Evolutionary conservation across 2,888 invertebrate species (phyloP), one percentile per base, ranked within the genome.

Genomic region (Mellilla xanthometata): DNA sequence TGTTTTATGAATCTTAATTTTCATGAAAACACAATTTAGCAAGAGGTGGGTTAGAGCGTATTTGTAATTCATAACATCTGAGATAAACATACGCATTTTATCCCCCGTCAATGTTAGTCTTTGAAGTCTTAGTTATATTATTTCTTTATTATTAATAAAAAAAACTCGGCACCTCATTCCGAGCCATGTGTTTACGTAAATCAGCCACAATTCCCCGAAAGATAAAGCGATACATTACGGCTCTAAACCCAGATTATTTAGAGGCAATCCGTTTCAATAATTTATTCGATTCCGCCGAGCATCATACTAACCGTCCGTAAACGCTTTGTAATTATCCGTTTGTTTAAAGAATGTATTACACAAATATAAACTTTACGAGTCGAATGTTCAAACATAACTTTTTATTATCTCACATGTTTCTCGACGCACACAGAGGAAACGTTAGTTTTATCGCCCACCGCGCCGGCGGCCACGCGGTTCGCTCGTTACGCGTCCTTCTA

Each of bases 291-390:
- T 60, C 65, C 64, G 62, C 63, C 65, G 62, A 69, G 67, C 71
- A 66, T 65, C 38, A 47, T 45, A 39, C 72, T 68, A 71, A 69
- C 77, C 76, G 68, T 68, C 75, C 65, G 78, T 84, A 81, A 82
- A 75, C 63, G 72, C 67, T 68, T 66, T 68, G 75, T 86, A 83
- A 86, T 86, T 82, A 84, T 79, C 71, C 74, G 76, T 87, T 83
- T 85, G 81, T 84, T 81, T 83, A 81, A 83, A 84, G 74, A 81
- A 84, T 76, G 80, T 68, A 75, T 72, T 76, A 86, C 76, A 86
- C 81, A 83, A 86, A 86, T 85, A 86, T 84, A 88, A 86, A 85
- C 77, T 85, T 85, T 85, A 86, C 84, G 84, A 84, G 73, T 75
- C 70, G 72, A 76, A 72, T 77, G 81, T 80, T 77, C 71, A 75